These are phyloP conservation scores for Trypoxylus dichotomus DNA, from an alignment of 1,140 invertebrate genomes.

Conservation along the genomic window DNA sequence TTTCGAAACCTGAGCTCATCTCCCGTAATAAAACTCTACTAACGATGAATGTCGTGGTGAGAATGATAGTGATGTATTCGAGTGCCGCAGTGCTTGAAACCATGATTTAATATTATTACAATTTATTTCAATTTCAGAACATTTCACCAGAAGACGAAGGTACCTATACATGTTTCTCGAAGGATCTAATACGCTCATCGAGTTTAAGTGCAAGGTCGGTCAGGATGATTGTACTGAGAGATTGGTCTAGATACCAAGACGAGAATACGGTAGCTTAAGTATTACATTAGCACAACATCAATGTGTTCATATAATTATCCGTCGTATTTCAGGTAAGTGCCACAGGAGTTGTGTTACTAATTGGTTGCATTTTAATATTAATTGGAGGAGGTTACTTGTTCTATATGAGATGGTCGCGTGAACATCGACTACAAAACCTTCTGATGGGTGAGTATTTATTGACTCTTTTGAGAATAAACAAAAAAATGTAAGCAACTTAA, in stretches of 20 bases:
- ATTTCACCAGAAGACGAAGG: slow-evolving; percentile 64
- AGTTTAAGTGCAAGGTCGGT: slow-evolving; percentile 58
- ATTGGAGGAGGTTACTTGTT: slow-evolving; percentile 29
- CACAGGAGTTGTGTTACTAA: slow-evolving; percentile 23
- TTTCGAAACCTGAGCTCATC: too few relatives aligned
- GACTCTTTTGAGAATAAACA: too few relatives aligned
- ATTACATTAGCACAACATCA: slow-evolving; percentile 18
- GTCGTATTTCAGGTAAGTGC: slow-evolving; percentile 27
- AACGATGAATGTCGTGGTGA: too few relatives aligned
- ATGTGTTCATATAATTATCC: slow-evolving; percentile 14
- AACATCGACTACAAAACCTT: neutral
- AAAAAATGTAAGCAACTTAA: too few relatives aligned
- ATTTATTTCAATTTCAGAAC: slow-evolving; percentile 61
- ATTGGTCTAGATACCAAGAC: slow-evolving; percentile 48
- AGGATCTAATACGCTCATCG: slow-evolving; percentile 57
- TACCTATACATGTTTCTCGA: slow-evolving; percentile 66
- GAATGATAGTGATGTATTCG: too few relatives aligned
- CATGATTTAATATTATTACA: too few relatives aligned
- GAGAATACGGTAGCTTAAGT: slow-evolving; percentile 30
- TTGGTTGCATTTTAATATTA: slow-evolving; percentile 27
- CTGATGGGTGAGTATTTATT: slow-evolving; percentile 12
- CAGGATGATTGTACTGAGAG: slow-evolving; percentile 62
- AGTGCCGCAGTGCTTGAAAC: too few relatives aligned
- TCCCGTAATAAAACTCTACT: too few relatives aligned
- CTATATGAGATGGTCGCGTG: neutral